A percentile compares a stretch with the other conserved stretches of the same genome.
phyloP scores from a whole-genome alignment of 1,140 invertebrate genomes.

The Protaetia brevitarsis region DNA sequence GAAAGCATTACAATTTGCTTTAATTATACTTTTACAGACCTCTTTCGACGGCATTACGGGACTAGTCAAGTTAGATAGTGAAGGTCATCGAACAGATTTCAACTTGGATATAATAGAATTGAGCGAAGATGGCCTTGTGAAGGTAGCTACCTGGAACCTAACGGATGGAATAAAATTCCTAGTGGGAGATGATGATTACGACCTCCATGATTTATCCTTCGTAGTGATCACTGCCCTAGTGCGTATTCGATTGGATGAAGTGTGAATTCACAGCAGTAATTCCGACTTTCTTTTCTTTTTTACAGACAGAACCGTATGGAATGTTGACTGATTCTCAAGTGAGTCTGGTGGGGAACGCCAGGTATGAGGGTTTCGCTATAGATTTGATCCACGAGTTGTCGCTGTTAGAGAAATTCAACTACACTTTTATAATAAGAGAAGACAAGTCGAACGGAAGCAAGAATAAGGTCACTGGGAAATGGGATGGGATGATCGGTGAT shows the following conservation, averaged over 20 bases:
- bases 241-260: constrained; percentile 41
- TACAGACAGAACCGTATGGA: constrained; percentile 78
- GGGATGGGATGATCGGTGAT: constrained; percentile 87
- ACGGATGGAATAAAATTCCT: constrained; percentile 50
- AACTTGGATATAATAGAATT: constrained; percentile 77
- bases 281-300: not conserved
- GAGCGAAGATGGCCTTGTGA: constrained; percentile 61
- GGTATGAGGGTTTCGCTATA: constrained; percentile 78
- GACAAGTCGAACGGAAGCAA: constrained; percentile 72
- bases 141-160: constrained; percentile 76
- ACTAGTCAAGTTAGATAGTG: constrained; percentile 77
- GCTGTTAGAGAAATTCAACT: constrained; percentile 80
- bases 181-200: constrained; percentile 48
- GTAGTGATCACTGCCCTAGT: constrained; percentile 82
- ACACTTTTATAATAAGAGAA: constrained; percentile 72
- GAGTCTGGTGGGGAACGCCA: constrained; percentile 73
- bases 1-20: too few relatives aligned
- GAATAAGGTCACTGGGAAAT: constrained; percentile 62
- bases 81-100: constrained; percentile 79
- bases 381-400: constrained; percentile 77
- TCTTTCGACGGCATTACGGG: constrained; percentile 74
- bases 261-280: not conserved
- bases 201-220: constrained; percentile 79
- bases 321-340: constrained; percentile 76
- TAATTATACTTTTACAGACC: constrained; percentile 35